A percentile compares a stretch with the other conserved stretches of the same genome.
Evolutionary conservation across 2,888 invertebrate species (phyloP).

Genomic region (Acanthosepion lycidas): DNA sequence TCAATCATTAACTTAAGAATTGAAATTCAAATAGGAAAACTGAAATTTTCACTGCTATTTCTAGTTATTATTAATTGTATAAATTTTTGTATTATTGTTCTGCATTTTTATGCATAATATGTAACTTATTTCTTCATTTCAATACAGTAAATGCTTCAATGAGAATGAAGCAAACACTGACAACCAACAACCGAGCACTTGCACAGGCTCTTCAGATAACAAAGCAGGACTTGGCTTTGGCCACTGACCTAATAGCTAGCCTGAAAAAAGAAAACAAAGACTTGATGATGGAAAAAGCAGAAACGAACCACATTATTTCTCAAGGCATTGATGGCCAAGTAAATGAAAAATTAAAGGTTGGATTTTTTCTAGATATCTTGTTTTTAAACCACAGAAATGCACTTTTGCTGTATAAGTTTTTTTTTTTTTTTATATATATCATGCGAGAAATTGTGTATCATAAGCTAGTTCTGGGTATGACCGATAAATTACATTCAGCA

Average conservation of each 20-base stretch:
- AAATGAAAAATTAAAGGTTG: slow-evolving; percentile 60
- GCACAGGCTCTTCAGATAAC: slow-evolving; percentile 65
- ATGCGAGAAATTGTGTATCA: too few species aligned
- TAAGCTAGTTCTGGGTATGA: too few species aligned
- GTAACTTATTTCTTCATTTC: neutral
- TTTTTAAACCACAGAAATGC: neutral
- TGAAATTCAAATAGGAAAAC: too few species aligned
- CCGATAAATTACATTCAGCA: too few species aligned
- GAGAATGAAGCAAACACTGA: slow-evolving; percentile 62
- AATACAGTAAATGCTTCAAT: slow-evolving; percentile 56
- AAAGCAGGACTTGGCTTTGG: slow-evolving; percentile 59
- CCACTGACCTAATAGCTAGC: slow-evolving; percentile 56
- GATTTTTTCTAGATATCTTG: neutral
- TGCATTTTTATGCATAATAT: neutral
- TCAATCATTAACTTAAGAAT: too few species aligned
- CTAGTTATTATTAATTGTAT: too few species aligned
- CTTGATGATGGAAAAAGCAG: slow-evolving; percentile 56
- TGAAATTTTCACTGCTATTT: too few species aligned
- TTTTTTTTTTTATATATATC: too few species aligned
- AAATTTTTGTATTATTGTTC: too few species aligned
- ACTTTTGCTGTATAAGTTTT: neutral
- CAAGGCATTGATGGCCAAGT: slow-evolving; percentile 63
- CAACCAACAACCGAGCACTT: slow-evolving; percentile 69
- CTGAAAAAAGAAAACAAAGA: slow-evolving; percentile 59
- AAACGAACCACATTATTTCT: slow-evolving; percentile 56